Evolutionary conservation across 2,113 vertebrate species (phyloP).

Genomic region (Callipepla californica): DNA sequence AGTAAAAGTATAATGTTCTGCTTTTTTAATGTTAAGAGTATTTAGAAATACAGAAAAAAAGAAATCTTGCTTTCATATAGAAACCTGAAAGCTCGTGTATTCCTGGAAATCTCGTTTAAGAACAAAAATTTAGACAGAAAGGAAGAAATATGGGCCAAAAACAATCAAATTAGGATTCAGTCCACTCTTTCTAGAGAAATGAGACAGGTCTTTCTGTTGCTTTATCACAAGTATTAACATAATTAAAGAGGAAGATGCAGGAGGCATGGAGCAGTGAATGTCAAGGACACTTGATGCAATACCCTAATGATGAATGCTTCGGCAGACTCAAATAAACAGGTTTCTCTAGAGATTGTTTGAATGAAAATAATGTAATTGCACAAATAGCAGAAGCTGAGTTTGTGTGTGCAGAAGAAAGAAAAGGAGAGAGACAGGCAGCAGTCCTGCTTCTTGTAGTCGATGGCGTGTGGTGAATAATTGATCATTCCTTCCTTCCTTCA

Average conservation of each 20-base stretch:
- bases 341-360: constrained; percentile 62
- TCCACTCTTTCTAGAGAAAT: background rate
- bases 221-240: constrained; percentile 44
- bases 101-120: background rate
- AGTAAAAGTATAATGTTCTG: background rate
- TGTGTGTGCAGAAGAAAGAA: background rate
- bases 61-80: background rate
- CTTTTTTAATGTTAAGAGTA: background rate
- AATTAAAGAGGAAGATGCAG: constrained; percentile 42
- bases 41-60: background rate
- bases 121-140: background rate
- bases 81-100: background rate
- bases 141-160: background rate
- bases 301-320: constrained; percentile 43
- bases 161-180: background rate
- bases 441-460: constrained; percentile 49
- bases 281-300: constrained; percentile 52
- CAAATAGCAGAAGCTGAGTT: constrained; percentile 34
- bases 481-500: constrained; percentile 51
- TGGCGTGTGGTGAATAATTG: constrained; percentile 77
- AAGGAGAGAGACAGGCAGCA: constrained; percentile 24
- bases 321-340: constrained; percentile 53
- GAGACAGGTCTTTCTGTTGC: constrained; percentile 13
- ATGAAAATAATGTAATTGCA: constrained; percentile 72
- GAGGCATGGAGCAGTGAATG: constrained; percentile 35